phyloP scores from a whole-genome alignment of 2,888 invertebrate species.

The Aethes cnicana region DNA sequence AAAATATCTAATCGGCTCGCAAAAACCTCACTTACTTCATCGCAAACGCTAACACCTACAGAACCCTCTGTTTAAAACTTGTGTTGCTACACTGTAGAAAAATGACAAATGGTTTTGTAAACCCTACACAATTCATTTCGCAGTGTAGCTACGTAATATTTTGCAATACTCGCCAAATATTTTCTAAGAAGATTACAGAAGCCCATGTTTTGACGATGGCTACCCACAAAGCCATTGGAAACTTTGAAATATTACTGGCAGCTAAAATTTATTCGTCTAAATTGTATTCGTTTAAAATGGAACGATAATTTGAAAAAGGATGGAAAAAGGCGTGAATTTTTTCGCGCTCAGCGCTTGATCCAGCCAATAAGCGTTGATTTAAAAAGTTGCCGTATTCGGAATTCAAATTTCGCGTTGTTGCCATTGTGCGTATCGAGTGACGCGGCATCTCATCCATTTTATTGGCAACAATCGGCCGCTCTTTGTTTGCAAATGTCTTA shows the following conservation, averaged over 20 bases:
- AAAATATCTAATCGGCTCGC: no score
- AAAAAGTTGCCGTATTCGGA: slow-evolving; percentile 46
- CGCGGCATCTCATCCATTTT: slow-evolving; percentile 63
- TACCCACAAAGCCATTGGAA: slow-evolving; percentile 56
- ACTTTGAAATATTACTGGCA: slow-evolving; percentile 46
- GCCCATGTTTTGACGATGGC: slow-evolving; percentile 61
- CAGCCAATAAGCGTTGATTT: slow-evolving; percentile 32
- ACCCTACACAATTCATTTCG: slow-evolving; percentile 20
- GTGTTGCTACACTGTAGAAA: background rate
- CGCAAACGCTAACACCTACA: no score
- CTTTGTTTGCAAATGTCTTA: slow-evolving; percentile 69
- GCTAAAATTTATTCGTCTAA: slow-evolving; percentile 36
- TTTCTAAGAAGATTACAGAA: slow-evolving; percentile 40
- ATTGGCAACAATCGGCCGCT: slow-evolving; percentile 65
- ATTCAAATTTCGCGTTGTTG: slow-evolving; percentile 55
- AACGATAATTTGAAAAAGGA: slow-evolving; percentile 15
- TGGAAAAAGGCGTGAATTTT: slow-evolving; percentile 13
- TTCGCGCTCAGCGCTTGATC: slow-evolving; percentile 32
- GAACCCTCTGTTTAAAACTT: background rate
- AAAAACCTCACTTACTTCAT: no score
- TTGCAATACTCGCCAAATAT: slow-evolving; percentile 29
- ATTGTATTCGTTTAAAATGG: slow-evolving; percentile 35
- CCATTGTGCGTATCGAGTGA: slow-evolving; percentile 62
- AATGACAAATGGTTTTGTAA: slow-evolving; percentile 17
- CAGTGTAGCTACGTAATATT: slow-evolving; percentile 21